phyloP scores from a whole-genome alignment of 1,140 invertebrate genomes.

The Sinella curviseta region DNA sequence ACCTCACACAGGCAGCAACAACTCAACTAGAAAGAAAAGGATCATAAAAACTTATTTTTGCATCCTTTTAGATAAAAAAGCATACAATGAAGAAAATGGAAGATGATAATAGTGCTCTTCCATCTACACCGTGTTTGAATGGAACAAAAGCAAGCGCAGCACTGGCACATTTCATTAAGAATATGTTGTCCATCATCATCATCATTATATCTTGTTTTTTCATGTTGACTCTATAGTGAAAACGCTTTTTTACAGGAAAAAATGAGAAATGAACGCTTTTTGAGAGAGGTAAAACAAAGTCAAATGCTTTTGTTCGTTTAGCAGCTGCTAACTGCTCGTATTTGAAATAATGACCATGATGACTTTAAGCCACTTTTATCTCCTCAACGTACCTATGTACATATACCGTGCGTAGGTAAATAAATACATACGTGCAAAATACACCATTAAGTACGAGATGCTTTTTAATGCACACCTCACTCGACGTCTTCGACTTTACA shows the following conservation, averaged over 20 bases:
- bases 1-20: conserved; percentile 11
- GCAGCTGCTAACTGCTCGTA: not conserved
- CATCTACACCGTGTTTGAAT: too few relatives aligned
- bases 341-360: conserved; percentile 12
- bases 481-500: not conserved
- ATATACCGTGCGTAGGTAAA: not conserved
- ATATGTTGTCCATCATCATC: too few relatives aligned
- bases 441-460: too few relatives aligned
- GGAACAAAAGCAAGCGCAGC: too few relatives aligned
- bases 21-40: not conserved
- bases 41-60: conserved; percentile 8
- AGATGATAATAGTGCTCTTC: not conserved
- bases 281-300: too few relatives aligned
- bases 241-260: not conserved
- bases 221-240: too few relatives aligned
- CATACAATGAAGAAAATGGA: not conserved
- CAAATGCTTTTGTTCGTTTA: not conserved
- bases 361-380: not conserved
- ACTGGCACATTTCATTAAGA: too few relatives aligned
- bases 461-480: too few relatives aligned
- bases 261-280: too few relatives aligned
- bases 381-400: not conserved
- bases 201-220: too few relatives aligned
- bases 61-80: conserved; percentile 11
- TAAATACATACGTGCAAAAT: too few relatives aligned